phyloP scores from a whole-genome alignment of 2,797 vertebrate species.

The Euphonia xanthogaster region DNA sequence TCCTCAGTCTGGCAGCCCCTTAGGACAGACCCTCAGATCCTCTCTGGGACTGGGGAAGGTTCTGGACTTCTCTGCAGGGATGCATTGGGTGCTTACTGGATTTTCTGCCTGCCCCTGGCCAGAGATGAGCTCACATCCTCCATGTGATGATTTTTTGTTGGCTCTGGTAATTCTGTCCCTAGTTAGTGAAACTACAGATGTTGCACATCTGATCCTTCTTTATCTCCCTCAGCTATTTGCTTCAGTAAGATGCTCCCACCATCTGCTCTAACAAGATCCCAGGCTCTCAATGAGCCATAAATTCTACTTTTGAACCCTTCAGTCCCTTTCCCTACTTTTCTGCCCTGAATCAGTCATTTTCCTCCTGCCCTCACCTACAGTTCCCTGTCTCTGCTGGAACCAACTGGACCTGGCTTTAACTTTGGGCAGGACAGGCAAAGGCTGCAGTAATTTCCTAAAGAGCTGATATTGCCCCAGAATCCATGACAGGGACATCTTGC shows the following conservation, averaged over 20 bases:
- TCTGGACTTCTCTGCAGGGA: neutral
- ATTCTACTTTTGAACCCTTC: neutral
- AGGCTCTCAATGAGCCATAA: neutral
- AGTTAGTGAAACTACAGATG: neutral
- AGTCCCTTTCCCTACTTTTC: neutral
- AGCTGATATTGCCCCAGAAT: neutral
- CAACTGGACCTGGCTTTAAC: rapidly evolving
- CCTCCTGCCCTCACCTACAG: neutral
- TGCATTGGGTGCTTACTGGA: rapidly evolving
- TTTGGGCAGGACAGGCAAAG: rapidly evolving
- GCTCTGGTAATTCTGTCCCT: neutral
- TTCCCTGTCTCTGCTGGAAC: neutral
- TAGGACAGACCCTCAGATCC: neutral
- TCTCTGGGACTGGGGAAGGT: neutral
- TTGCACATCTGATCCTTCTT: neutral
- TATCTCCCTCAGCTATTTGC: conserved; percentile 27
- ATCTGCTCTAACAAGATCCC: conserved; percentile 1
- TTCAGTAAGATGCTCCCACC: neutral
- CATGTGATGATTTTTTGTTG: neutral
- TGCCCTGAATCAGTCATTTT: neutral
- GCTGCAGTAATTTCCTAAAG: neutral
- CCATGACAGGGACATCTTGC: neutral
- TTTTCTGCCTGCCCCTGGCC: neutral
- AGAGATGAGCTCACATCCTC: neutral
- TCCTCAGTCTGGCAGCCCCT: neutral